Base-by-base conservation (phyloP, 2,888 invertebrate species). In the Megaustenia siamemsis region DNA sequence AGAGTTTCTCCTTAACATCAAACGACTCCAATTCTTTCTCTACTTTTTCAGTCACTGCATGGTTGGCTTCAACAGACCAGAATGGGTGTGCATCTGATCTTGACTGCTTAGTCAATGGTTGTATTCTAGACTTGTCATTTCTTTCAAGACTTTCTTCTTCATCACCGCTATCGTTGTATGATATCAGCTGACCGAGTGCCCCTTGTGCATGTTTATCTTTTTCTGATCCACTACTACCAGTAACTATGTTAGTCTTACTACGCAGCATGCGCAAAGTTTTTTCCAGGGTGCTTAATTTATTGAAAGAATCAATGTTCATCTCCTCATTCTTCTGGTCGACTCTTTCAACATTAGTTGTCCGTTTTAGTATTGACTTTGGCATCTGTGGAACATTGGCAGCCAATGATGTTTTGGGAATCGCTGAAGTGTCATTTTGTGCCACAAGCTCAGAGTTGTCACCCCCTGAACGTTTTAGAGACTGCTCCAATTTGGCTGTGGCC, bases 121-220 rank as follows among this genome's bases (percentile, higher is more conserved):
- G 76, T n/a, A 43, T 35, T 8, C 45, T 43, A 2, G 32, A 68
- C n/a, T n/a, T n/a, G 28, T 81, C 38, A 6, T 45, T 76, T 10
- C 87, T 91, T 60, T 93, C 93, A 90, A 93, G 93, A 35, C 91
- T 93, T 77, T 89, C 89, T 43, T 93, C 93, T 87, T 93, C 93
- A 88, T 93, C 93, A 66, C 92, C 93, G 49, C 91, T 89, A 87
- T 90, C 89, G 83, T 88, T 88, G 83, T 90, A 90, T 66, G 88
- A 88, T 8, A 89, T 86, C 78, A 91, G 73, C 63, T 86, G 82
- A 12, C 83, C 32, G 18, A 83, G 35, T 53, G 81, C 83, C 56
- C 76, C 85, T n/a, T n/a, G n/a, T n/a, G n/a, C n/a, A n/a, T n/a
- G n/a, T n/a, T n/a, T n/a, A n/a, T n/a, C n/a, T 80, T 66, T 68